Percentiles rank a stretch among this genome's conserved stretches.
phyloP scores from a whole-genome alignment of 2,888 invertebrate species.

The Perdita meconis region DNA sequence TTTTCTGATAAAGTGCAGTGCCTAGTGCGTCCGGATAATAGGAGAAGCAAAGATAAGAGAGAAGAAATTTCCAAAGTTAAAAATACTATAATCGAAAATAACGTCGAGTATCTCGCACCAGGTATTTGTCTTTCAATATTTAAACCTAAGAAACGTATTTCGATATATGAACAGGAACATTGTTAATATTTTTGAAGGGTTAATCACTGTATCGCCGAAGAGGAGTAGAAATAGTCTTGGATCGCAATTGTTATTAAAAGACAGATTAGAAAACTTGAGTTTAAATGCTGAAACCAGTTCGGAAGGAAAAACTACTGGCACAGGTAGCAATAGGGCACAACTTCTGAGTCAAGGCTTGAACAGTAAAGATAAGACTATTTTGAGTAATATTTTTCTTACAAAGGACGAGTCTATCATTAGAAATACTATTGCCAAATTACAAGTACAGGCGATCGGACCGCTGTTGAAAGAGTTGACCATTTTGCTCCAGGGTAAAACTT shows the following conservation, averaged over 20 bases:
- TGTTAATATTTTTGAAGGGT: no score
- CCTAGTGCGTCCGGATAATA: conserved; percentile 84
- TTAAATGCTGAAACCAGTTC: conserved; percentile 85
- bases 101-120: conserved; percentile 85
- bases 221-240: conserved; percentile 64
- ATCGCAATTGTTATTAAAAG: conserved; percentile 92
- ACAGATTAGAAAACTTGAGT: conserved; percentile 91
- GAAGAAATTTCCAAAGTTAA: conserved; percentile 83
- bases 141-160: conserved; percentile 4
- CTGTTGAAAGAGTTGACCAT: conserved; percentile 90
- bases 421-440: conserved; percentile 91
- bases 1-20: conserved; percentile 84
- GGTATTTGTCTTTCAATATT: conserved; percentile 69
- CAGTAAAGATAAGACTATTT: conserved; percentile 91
- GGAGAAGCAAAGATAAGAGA: conserved; percentile 77
- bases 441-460: conserved; percentile 90
- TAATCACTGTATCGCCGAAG: conserved; percentile 51
- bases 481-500: conserved; percentile 89
- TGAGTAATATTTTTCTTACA: conserved; percentile 89
- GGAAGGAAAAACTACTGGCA: conserved; percentile 84
- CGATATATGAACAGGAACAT: no score
- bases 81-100: conserved; percentile 83
- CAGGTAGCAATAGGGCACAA: conserved; percentile 90
- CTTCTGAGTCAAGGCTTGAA: conserved; percentile 93
- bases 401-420: conserved; percentile 89